Conservation (phyloP, 2,888 invertebrate genomes). For the Lepas anatifera region DNA sequence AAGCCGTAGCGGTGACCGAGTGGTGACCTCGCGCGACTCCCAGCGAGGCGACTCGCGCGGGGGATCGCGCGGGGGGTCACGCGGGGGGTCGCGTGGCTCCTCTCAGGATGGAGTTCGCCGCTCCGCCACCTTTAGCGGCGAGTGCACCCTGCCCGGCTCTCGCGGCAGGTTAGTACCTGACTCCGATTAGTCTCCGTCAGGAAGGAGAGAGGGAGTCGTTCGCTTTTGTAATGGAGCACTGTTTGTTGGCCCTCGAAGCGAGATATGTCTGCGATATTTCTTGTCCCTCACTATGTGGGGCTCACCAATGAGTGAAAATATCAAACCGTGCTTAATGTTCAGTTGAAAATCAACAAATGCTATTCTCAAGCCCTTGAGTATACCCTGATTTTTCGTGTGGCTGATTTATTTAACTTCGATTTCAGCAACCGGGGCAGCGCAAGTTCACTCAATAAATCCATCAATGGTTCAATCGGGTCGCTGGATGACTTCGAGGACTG, state of each 20-base stretch:
- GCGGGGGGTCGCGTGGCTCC: neutral
- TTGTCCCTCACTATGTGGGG: neutral
- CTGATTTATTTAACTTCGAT: no score
- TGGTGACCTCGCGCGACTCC: no score
- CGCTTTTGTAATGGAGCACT: neutral
- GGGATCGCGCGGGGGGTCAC: neutral
- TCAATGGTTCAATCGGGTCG: neutral
- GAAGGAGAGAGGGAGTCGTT: no score
- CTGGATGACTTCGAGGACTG: slow-evolving; percentile 22
- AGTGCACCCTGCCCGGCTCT: slow-evolving; percentile 3
- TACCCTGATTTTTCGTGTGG: no score
- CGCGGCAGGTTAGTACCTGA: slow-evolving; percentile 1
- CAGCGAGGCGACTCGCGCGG: neutral
- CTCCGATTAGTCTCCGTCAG: no score
- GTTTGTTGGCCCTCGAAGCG: neutral
- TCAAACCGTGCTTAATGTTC: no score
- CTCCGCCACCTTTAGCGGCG: slow-evolving; percentile 10
- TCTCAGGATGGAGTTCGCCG: neutral
- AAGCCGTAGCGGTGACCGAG: slow-evolving; percentile 1
- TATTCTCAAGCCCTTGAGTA: no score
- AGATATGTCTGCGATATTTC: neutral
- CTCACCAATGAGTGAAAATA: neutral
- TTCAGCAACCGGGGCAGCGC: slow-evolving; percentile 9
- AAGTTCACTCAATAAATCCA: neutral
- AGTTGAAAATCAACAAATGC: no score